Evolutionary conservation across 2,113 vertebrate genomes (phyloP), one percentile per base, ranked within the genome.

Genomic region (Agelaius phoeniceus): DNA sequence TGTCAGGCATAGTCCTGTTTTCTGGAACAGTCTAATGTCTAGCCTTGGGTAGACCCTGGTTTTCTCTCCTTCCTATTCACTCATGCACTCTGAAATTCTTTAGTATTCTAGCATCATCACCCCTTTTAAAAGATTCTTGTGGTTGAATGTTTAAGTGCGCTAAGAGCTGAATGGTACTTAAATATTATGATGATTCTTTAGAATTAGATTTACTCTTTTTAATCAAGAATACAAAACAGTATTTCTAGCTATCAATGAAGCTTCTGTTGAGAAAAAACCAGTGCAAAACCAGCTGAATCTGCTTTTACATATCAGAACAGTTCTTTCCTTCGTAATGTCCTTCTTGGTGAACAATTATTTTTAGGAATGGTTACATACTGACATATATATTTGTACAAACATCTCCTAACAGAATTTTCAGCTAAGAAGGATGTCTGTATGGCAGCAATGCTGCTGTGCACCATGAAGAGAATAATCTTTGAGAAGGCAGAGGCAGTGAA

Each of bases 181-280:
- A 97, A 95, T 93, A 85, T 77, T 97, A 87, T 92, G 98, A 97
- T 68, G 67, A 97, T 96, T 96, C 85, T 52, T 93, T 94, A 75
- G 96, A 96, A 96, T 97, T 97, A 96, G 79, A 97, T 98, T 96
- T 96, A 91, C 57, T 97, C 66, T 94, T 96, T 95, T 97, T 93
- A 97, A 97, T 97, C 88, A 94, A 91, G 49, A 59, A 95, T 94
- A 51, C 85, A 97, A 97, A 97, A 44, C 61, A 97, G 41, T 87
- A 54, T 82, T 96, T 97, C 81, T 95, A 92, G 63, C 73, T 96
- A 89, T 94, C 91, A 95, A 20, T 91, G 84, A 93, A 97, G 54
- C 43, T 91, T 90, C 77, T 80, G 28, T 94, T 95, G 78, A 96
- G 89, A 78, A 19, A 89, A 49, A 71, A 87, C 82, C 81, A 84